Evolutionary conservation across 2,888 invertebrate species (phyloP), one percentile per base, ranked within the genome.

Genomic region (Lepeophtheirus nordmannii): DNA sequence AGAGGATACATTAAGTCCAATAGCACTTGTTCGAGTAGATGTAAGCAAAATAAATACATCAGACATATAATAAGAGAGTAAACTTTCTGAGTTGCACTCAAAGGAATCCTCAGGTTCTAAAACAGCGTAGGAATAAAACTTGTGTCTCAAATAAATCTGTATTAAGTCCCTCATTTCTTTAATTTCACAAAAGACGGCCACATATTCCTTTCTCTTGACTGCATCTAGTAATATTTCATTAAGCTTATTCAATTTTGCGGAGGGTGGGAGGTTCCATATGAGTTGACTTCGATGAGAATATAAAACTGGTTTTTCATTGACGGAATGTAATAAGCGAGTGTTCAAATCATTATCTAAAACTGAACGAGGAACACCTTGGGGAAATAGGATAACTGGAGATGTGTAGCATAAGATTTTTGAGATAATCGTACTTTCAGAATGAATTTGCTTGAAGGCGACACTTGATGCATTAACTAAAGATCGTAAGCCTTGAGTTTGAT

Each of bases 101-200:
- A n/a, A 23, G 14, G 20, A 46, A 53, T 40, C 20, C 17, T 53
- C 56, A 12, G 63, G 56, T 23, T 63, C 63, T n/a, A 63, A 37
- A 23, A 37, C 30, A 37, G 23, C 20, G 56, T 46, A 63, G n/a
- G 63, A 53, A 30, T 30, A 53, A n/a, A 22, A 38, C 30, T 53
- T 22, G 23, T 20, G 20, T 22, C 38, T 17, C 10, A 99, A 84
- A 78, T 97, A 98, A 57, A 87, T 86, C 79, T 98, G 97, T 57
- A 98, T 81, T 69, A 98, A 90, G 78, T 99, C 97, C 73, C 99
- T 80, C 92, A 99, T 97, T 76, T 89, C 85, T 14, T 97, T 94
- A 98, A 98, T 99, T 80, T 99, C 98, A 22, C 98, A 97, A 79
- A 98, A 99, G 72, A 99, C 89, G 38, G 98, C 81, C 69, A 88